phyloP scores from a whole-genome alignment of 2,888 invertebrate species.

The Cosmia trapezina region DNA sequence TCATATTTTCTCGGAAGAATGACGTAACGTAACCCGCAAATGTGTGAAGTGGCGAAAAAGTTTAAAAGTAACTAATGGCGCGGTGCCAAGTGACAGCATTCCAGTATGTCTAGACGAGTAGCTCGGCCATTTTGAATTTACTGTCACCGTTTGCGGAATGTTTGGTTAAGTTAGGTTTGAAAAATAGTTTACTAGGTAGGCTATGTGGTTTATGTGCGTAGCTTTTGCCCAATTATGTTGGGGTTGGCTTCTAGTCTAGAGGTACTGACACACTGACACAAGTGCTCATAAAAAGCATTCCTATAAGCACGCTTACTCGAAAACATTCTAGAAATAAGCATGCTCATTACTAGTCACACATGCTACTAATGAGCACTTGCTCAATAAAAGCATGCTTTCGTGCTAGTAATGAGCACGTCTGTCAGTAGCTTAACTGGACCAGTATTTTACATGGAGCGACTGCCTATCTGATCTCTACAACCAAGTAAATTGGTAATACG shows the following conservation, averaged over 20 bases:
- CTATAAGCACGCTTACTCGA: too few relatives aligned
- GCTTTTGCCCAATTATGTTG: not conserved
- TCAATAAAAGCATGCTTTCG: too few relatives aligned
- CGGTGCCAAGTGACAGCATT: constrained; percentile 66
- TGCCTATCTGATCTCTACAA: not conserved
- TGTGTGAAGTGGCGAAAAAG: constrained; percentile 60
- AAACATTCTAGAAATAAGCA: too few relatives aligned
- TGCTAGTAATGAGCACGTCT: too few relatives aligned
- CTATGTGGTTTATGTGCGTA: not conserved
- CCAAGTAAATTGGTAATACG: not conserved
- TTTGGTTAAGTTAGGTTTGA: constrained; percentile 26
- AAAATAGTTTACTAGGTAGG: constrained; percentile 2
- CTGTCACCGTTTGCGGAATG: constrained; percentile 33
- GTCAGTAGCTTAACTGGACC: too few relatives aligned
- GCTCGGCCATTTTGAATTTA: constrained; percentile 49
- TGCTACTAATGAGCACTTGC: too few relatives aligned
- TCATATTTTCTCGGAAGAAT: constrained; percentile 43
- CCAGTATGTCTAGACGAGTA: constrained; percentile 67
- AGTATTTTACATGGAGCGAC: not conserved
- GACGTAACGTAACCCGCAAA: constrained; percentile 55
- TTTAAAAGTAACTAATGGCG: constrained; percentile 64
- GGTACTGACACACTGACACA: too few relatives aligned
- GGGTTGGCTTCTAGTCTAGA: not conserved
- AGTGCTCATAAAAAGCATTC: too few relatives aligned
- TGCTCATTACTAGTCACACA: too few relatives aligned